Conservation (phyloP, 1,140 invertebrate species). For the Myzus persicae region DNA sequence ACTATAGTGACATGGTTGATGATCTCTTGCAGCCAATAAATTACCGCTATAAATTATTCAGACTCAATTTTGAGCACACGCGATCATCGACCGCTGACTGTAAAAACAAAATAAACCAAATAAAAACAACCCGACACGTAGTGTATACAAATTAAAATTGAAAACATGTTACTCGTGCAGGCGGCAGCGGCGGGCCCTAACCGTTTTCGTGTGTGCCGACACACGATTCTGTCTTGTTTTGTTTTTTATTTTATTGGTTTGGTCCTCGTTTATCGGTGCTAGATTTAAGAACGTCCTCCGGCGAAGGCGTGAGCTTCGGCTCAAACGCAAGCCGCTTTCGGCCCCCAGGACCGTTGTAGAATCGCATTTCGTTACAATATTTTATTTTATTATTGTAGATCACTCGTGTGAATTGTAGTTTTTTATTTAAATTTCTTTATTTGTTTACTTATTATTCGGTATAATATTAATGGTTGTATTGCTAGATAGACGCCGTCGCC, state of each 20-base stretch:
- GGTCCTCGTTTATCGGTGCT: neutral
- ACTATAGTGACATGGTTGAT: constrained; percentile 9
- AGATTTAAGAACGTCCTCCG: constrained; percentile 52
- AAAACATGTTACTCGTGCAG: neutral
- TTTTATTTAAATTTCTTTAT: neutral
- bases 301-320: neutral
- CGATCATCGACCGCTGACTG: neutral
- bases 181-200: neutral
- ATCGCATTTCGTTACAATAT: neutral
- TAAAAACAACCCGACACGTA: neutral
- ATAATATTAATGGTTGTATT: neutral
- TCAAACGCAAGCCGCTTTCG: constrained; percentile 38
- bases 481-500: neutral
- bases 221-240: constrained; percentile 17
- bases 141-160: neutral
- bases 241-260: neutral
- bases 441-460: neutral
- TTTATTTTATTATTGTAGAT: neutral
- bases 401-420: neutral
- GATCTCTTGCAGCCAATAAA: neutral
- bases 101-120: neutral
- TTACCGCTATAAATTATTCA: neutral
- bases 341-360: neutral
- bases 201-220: neutral
- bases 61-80: neutral